A percentile compares a stretch with the other conserved stretches of the same genome.
phyloP scores from a whole-genome alignment of 2,888 invertebrate genomes.

The Eristalis tenax region DNA sequence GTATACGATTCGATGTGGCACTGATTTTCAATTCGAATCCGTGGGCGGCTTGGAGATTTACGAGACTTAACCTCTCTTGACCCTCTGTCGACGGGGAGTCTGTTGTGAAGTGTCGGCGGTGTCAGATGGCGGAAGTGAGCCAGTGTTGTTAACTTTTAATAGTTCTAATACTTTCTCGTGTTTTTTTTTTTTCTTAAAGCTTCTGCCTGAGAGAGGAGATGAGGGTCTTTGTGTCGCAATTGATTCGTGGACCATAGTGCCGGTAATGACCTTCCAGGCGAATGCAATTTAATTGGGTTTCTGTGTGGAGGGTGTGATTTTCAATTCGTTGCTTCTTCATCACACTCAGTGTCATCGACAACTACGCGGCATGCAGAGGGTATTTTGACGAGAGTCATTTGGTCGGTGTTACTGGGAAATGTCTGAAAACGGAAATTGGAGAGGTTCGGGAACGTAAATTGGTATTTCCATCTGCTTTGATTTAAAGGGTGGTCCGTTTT shows the following conservation, averaged over 20 bases:
- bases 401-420: background rate
- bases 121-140: background rate
- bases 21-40: background rate
- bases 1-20: conserved; percentile 21
- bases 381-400: background rate
- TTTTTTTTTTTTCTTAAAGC: background rate
- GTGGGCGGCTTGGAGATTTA: background rate
- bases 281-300: background rate
- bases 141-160: background rate
- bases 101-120: background rate
- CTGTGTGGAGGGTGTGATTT: background rate
- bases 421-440: background rate
- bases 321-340: background rate
- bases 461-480: too few species aligned
- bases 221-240: background rate
- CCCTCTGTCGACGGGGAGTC: background rate
- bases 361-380: background rate
- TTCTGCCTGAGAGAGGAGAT: background rate
- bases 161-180: too few species aligned
- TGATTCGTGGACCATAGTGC: background rate
- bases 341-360: background rate
- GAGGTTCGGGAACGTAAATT: too few species aligned
- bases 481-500: too few species aligned
- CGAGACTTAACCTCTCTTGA: background rate
- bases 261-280: background rate